phyloP scores from a whole-genome alignment of 2,797 vertebrate species.

The Carcharodon carcharias region DNA sequence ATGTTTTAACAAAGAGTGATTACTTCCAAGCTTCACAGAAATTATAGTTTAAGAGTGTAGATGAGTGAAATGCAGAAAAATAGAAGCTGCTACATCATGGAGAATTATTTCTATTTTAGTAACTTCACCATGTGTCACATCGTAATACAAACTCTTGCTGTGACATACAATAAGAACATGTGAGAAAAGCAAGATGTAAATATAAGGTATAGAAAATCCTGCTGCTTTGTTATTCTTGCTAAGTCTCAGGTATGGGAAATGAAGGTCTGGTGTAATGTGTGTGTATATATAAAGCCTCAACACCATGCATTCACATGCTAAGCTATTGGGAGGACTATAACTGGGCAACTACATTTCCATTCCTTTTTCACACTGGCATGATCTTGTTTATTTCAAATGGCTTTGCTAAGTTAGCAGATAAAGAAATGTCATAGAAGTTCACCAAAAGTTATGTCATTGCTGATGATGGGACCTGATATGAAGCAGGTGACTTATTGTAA shows the following conservation, averaged over 20 bases:
- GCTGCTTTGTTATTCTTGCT: not conserved
- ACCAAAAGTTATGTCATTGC: not conserved
- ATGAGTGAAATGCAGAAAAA: not conserved
- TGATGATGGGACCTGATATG: not conserved
- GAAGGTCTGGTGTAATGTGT: not conserved
- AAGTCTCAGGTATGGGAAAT: not conserved
- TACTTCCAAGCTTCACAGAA: not conserved
- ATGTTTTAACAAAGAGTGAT: not conserved
- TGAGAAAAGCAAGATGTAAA: not conserved
- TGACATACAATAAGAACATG: not conserved
- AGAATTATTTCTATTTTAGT: not conserved
- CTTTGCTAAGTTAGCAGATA: not conserved
- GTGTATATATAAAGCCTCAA: not conserved
- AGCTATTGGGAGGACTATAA: not conserved
- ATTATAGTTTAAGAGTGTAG: not conserved
- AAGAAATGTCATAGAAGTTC: not conserved
- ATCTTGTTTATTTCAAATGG: not conserved
- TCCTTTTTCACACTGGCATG: not conserved
- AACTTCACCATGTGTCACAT: not conserved
- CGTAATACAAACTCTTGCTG: not conserved
- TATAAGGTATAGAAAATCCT: not conserved
- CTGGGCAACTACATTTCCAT: not conserved
- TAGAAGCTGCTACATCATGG: not conserved
- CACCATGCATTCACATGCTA: not conserved
- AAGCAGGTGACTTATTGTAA: not conserved